Conservation (phyloP, 2,797 vertebrate species). For the Crossoptilon crossoptilon region DNA sequence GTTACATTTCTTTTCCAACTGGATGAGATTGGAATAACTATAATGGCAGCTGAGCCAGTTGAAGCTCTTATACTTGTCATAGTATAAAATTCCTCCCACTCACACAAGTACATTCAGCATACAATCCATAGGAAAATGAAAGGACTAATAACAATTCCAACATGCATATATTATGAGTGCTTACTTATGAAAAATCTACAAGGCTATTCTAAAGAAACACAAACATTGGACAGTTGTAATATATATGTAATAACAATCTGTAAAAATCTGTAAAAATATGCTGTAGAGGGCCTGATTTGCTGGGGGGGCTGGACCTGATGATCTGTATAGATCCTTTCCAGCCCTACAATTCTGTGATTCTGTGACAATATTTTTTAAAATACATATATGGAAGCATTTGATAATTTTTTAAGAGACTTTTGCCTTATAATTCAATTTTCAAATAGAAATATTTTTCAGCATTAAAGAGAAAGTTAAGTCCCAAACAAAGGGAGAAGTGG, state of each 20-base stretch:
- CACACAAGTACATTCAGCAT: not conserved
- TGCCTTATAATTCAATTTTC: not conserved
- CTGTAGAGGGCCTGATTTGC: no score
- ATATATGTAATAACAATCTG: not conserved
- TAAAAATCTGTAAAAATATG: not conserved
- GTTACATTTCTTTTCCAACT: conserved; percentile 70
- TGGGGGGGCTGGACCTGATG: no score
- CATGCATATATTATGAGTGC: not conserved
- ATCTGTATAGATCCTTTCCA: no score
- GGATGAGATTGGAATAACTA: conserved; percentile 66
- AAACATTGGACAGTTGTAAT: not conserved
- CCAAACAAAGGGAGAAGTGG: not conserved
- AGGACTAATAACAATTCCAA: not conserved
- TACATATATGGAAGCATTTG: not conserved
- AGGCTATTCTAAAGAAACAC: not conserved
- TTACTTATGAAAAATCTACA: not conserved
- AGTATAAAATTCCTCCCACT: conserved; percentile 45
- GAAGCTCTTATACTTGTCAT: conserved; percentile 56
- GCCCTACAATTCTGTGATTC: no score
- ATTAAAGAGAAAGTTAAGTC: not conserved
- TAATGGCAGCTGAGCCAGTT: conserved; percentile 52
- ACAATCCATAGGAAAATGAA: not conserved
- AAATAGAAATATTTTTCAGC: not conserved
- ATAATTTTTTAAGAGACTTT: not conserved
- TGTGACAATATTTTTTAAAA: not conserved